Conservation (phyloP, 2,113 vertebrate species). For the Ameiurus melas region DNA sequence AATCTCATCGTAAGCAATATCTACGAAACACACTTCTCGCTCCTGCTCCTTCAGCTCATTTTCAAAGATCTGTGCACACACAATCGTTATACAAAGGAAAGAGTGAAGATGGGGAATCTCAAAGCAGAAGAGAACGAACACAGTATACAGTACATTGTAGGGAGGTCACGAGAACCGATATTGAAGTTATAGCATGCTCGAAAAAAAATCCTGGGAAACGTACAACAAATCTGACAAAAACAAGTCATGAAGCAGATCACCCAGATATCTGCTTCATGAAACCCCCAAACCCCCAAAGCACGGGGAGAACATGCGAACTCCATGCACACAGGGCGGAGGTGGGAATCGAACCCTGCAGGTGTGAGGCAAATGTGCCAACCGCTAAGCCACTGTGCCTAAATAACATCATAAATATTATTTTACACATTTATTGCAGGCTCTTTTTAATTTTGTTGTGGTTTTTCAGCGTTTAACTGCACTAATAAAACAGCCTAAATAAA, state of each 20-base stretch:
- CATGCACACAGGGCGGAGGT: too few relatives aligned
- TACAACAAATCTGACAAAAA: not conserved
- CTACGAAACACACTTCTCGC: constrained; percentile 93
- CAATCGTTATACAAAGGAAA: not conserved
- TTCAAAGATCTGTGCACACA: constrained; percentile 82
- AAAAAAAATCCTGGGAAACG: not conserved
- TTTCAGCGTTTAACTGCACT: not conserved
- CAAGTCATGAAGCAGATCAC: not conserved
- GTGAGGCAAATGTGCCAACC: too few relatives aligned
- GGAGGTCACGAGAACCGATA: too few relatives aligned
- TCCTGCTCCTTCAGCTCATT: constrained; percentile 93
- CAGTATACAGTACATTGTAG: not conserved
- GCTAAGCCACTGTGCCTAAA: too few relatives aligned
- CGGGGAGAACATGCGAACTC: too few relatives aligned
- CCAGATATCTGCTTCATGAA: too few relatives aligned
- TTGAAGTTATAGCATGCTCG: not conserved
- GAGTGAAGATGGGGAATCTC: not conserved
- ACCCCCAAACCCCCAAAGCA: too few relatives aligned
- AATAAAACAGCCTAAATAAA: not conserved
- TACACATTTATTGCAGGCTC: too few relatives aligned
- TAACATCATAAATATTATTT: too few relatives aligned
- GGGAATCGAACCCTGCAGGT: too few relatives aligned
- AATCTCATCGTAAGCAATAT: constrained; percentile 96
- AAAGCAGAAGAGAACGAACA: not conserved
- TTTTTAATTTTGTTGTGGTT: not conserved